Evolutionary conservation across 2,113 vertebrate genomes (phyloP).

Genomic region (Pantherophis guttatus): DNA sequence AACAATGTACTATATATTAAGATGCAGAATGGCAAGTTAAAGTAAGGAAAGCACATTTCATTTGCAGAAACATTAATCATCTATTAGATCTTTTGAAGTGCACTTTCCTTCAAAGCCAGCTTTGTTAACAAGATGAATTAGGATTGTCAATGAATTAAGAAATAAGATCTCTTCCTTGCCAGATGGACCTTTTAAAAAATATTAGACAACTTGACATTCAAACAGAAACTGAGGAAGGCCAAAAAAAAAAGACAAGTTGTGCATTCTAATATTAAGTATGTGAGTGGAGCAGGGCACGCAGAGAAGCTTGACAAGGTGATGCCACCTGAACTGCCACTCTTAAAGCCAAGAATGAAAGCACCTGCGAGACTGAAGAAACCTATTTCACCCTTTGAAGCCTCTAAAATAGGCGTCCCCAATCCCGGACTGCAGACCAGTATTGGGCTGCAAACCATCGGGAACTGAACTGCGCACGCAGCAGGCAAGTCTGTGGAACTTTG

Average conservation of each 20-base stretch:
- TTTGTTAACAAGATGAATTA: constrained; percentile 29
- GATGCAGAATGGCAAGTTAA: constrained; percentile 23
- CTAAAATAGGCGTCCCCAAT: not conserved
- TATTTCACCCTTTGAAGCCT: not conserved
- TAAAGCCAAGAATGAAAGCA: not conserved
- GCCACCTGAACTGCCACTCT: not conserved
- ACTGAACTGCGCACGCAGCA: not conserved
- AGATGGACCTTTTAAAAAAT: not conserved
- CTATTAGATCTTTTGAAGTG: constrained; percentile 4
- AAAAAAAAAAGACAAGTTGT: not conserved
- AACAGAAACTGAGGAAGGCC: not conserved
- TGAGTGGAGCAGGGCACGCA: not conserved
- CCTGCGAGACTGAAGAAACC: not conserved
- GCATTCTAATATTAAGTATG: not conserved
- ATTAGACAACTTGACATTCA: constrained; percentile 1
- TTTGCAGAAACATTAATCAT: constrained; percentile 33
- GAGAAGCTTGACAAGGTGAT: not conserved
- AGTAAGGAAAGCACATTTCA: constrained; percentile 16
- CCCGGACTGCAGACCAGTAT: no score
- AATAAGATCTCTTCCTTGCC: constrained; percentile 23
- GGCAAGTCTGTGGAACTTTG: not conserved
- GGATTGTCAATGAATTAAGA: constrained; percentile 25
- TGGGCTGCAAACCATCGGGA: not conserved
- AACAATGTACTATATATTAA: constrained; percentile 4
- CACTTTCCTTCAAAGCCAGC: constrained; percentile 4